Base-by-base conservation (phyloP, 2,113 vertebrate species). In the Notiomystis cincta region DNA sequence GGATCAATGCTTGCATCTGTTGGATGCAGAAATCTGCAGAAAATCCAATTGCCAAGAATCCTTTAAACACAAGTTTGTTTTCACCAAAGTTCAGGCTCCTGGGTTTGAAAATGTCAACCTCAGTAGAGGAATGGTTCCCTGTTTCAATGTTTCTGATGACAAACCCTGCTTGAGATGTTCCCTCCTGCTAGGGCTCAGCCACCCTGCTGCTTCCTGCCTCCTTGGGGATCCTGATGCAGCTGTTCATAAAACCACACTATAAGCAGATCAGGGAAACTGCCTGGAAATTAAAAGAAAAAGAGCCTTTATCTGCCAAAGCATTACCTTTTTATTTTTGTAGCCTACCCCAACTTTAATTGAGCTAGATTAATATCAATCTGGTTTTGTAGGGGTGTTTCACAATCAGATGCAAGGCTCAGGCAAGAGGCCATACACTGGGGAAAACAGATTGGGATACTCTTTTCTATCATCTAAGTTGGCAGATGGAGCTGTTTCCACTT, bases 101-200 rank as follows among this genome's bases (percentile, higher is more conserved):
- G 80, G 51, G 83, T 82, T 95, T 95, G 89, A 84, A 96, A 97
- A 97, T 93, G 95, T 89, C 90, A 92, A 3, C 73, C 35, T 61
- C 7, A 1, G 66, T 67, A 78, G 65, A 93, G 44, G 42, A 92
- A 87, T 13, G 30, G 60, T 25, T 92, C 83, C 47, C 35, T 1
- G 0, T 84, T 84, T 60, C 87, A 71, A 20, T 5, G 9, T 88
- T 93, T 87, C 51, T 89, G 80, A 88, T 90, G 86, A 83, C 83
- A 92, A 95, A 89, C 60, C 22, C 16, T 5, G 61, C 64, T 60
- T 89, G 69, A 92, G 77, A 71, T 57, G 56, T n/a, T 95, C 67
- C 48, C 89, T 95, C 80, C 95, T 92, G 89, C 91, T 42, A 78
- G 44, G 56, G 58, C 93, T 95, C 83, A 87, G 69, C 51, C 48